A percentile compares a stretch with the other conserved stretches of the same genome.
Evolutionary conservation across 2,113 vertebrate species (phyloP).

Genomic region (Brienomyrus brachyistius): DNA sequence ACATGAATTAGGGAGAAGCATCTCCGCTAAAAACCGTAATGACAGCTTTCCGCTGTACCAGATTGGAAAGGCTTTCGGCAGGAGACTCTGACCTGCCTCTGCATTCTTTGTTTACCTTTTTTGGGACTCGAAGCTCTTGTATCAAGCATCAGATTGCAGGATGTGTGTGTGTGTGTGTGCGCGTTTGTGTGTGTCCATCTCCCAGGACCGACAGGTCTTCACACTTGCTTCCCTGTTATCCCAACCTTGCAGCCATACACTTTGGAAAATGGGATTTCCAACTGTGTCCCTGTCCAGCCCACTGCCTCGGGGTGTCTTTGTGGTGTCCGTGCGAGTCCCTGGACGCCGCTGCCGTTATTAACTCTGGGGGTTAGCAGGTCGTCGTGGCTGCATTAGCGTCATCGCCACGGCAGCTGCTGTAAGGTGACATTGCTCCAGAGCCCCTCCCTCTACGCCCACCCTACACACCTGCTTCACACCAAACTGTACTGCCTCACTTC

Average conservation of each 20-base stretch:
- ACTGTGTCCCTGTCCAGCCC: neutral
- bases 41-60: neutral
- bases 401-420: slow-evolving; percentile 23
- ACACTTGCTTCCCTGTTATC: neutral
- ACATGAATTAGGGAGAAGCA: neutral
- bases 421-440: slow-evolving; percentile 26
- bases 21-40: neutral
- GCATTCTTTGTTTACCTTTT: neutral
- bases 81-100: neutral
- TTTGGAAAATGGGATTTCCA: neutral
- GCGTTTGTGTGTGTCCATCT: neutral
- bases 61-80: neutral
- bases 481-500: neutral
- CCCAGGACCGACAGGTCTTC: neutral
- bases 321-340: slow-evolving; percentile 25
- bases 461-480: neutral
- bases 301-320: neutral
- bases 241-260: neutral
- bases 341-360: slow-evolving; percentile 6
- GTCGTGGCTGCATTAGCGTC: slow-evolving; percentile 17
- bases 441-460: neutral
- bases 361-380: slow-evolving; percentile 17
- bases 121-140: neutral
- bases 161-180: neutral
- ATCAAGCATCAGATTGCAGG: neutral